Conservation (phyloP, 2,113 vertebrate species). For the Progne subis region DNA sequence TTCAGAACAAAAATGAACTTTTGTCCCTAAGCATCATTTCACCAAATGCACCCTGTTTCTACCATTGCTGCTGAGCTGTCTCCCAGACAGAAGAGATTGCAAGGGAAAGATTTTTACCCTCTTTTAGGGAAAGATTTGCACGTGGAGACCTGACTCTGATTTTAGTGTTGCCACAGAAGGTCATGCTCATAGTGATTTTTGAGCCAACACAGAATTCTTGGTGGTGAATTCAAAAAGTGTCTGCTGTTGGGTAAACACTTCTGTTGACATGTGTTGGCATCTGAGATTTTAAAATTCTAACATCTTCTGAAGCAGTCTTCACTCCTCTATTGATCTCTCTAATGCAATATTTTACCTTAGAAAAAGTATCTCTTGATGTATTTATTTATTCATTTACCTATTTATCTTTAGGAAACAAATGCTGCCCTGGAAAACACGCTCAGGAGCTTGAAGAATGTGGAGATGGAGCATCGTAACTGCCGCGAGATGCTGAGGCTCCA, state of each 20-base stretch:
- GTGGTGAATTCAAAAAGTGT: background rate
- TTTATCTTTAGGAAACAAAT: conserved; percentile 70
- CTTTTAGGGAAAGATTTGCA: background rate
- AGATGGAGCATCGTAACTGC: conserved; percentile 61
- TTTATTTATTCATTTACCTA: background rate
- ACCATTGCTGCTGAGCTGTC: background rate
- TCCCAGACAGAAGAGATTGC: background rate
- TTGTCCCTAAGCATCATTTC: background rate
- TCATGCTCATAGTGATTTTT: background rate
- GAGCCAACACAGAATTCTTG: background rate
- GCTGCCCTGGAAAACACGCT: conserved; percentile 66
- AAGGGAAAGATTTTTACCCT: too few species aligned
- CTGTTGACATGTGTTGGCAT: background rate
- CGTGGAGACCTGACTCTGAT: background rate
- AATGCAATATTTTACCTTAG: background rate
- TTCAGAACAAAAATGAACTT: background rate
- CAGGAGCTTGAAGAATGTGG: conserved; percentile 65
- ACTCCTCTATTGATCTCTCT: background rate
- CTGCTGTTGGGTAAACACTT: background rate
- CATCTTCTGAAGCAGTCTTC: background rate
- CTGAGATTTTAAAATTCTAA: background rate
- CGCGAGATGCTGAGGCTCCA: conserved; percentile 60
- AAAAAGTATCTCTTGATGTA: background rate
- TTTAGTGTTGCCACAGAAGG: background rate
- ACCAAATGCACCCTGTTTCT: background rate